These are phyloP conservation scores for Cheilosia grossa DNA, from an alignment of 2,888 invertebrate genomes.

Conservation along the genomic window DNA sequence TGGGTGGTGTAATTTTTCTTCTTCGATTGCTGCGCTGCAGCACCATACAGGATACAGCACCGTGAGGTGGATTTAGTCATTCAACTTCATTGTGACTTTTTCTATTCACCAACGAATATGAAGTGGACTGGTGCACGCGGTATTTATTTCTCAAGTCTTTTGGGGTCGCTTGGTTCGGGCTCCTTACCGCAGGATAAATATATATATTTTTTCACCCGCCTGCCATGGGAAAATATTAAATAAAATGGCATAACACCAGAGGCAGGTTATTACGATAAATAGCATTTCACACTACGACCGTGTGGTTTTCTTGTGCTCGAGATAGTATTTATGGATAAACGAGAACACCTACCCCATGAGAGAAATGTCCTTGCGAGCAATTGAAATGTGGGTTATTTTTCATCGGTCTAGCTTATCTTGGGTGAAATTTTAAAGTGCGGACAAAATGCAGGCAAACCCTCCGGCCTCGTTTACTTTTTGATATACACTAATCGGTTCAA, in stretches of 20 bases:
- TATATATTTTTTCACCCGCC: not conserved
- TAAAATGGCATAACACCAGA: constrained; percentile 24
- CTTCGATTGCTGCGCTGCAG: constrained; percentile 20
- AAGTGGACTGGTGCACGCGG: not conserved
- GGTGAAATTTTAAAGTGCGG: constrained; percentile 7
- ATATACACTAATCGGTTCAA: too few relatives aligned
- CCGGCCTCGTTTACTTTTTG: not conserved
- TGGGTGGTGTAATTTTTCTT: constrained; percentile 8
- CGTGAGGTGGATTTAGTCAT: constrained; percentile 17
- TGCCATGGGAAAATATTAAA: constrained; percentile 28
- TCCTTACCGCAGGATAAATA: constrained; percentile 23
- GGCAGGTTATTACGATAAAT: constrained; percentile 55
- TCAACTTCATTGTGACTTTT: constrained; percentile 56
- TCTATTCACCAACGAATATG: not conserved
- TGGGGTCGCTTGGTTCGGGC: not conserved
- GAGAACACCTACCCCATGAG: not conserved
- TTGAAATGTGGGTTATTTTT: constrained; percentile 31
- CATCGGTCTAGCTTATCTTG: constrained; percentile 18
- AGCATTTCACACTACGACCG: constrained; percentile 34
- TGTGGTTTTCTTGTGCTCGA: not conserved
- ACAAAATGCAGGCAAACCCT: not conserved
- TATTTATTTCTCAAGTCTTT: constrained; percentile 32
- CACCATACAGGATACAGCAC: not conserved
- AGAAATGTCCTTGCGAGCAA: constrained; percentile 24
- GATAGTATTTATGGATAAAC: not conserved